phyloP scores from a whole-genome alignment of 2,888 invertebrate genomes.

The Trissolcus japonicus region DNA sequence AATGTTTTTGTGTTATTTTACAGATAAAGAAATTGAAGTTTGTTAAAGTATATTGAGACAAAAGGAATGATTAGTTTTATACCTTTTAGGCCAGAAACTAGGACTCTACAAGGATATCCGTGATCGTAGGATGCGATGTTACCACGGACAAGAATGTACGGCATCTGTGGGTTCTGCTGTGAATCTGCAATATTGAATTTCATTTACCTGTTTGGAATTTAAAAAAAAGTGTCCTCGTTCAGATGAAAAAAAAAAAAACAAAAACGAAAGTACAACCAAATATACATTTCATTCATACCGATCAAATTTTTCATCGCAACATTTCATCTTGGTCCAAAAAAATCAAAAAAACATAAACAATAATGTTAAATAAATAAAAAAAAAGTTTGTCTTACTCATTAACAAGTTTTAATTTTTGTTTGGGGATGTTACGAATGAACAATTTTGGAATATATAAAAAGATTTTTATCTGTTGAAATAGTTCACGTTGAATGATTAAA shows the following conservation, averaged over 20 bases:
- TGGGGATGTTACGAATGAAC: too few relatives aligned
- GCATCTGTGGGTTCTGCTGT: slow-evolving; percentile 79
- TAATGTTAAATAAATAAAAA: too few relatives aligned
- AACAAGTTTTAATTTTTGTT: too few relatives aligned
- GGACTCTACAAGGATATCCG: slow-evolving; percentile 91
- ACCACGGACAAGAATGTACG: slow-evolving; percentile 93
- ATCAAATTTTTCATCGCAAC: not conserved
- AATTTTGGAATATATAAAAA: too few relatives aligned
- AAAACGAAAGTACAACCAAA: not conserved
- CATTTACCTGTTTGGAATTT: not conserved
- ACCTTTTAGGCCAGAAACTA: slow-evolving; percentile 92
- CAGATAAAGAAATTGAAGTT: not conserved
- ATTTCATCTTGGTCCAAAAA: too few relatives aligned
- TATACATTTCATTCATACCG: not conserved
- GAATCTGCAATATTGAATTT: slow-evolving; percentile 18
- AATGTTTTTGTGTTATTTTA: not conserved
- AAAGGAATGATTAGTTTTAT: slow-evolving; percentile 60
- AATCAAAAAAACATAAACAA: too few relatives aligned
- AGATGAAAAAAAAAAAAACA: not conserved
- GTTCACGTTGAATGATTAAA: slow-evolving; percentile 1
- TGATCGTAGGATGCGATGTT: slow-evolving; percentile 91
- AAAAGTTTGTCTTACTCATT: too few relatives aligned
- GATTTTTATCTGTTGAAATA: not conserved
- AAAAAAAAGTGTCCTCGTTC: not conserved
- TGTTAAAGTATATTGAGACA: not conserved